A percentile compares a stretch with the other conserved stretches of the same genome.
These are phyloP conservation scores for Mellilla xanthometata DNA, from an alignment of 2,888 invertebrate species.

Conservation along the genomic window DNA sequence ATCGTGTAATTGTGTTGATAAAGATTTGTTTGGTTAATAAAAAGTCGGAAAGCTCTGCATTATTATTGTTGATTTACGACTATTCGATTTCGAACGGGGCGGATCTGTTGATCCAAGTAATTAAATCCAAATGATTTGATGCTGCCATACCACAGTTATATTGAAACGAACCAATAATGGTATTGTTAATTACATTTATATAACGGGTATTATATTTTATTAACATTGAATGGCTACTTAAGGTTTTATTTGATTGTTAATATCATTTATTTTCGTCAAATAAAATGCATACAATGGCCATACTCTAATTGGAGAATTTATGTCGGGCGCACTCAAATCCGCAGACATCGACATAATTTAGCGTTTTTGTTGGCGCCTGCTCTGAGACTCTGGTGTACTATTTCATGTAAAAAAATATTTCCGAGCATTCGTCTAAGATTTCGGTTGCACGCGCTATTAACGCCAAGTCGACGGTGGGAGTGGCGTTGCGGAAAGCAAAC, in stretches of 20 bases:
- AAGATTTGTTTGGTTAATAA: constrained; percentile 72
- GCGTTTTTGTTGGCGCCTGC: constrained; percentile 61
- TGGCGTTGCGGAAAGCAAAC: constrained; percentile 75
- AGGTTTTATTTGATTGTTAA: constrained; percentile 41
- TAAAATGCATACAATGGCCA: constrained; percentile 46
- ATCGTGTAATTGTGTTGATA: constrained; percentile 76
- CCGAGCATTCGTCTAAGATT: constrained; percentile 69
- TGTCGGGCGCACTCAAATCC: constrained; percentile 51
- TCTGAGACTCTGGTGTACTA: constrained; percentile 51
- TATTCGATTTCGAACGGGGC: constrained; percentile 60
- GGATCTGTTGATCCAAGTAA: constrained; percentile 65
- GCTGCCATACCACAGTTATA: constrained; percentile 59
- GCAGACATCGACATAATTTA: constrained; percentile 26
- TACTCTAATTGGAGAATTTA: constrained; percentile 55
- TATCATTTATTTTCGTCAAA: constrained; percentile 46
- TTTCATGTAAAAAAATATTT: constrained; percentile 68
- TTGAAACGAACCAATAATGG: constrained; percentile 59
- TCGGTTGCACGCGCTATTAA: constrained; percentile 80
- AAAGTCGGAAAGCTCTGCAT: constrained; percentile 54
- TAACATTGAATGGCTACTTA: constrained; percentile 50
- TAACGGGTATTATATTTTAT: constrained; percentile 48
- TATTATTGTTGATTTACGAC: constrained; percentile 72
- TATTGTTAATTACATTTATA: constrained; percentile 60
- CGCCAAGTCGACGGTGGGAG: constrained; percentile 73
- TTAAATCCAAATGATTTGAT: constrained; percentile 70